Conservation (phyloP, 2,113 vertebrate species). For the Aegotheles bennettii region DNA sequence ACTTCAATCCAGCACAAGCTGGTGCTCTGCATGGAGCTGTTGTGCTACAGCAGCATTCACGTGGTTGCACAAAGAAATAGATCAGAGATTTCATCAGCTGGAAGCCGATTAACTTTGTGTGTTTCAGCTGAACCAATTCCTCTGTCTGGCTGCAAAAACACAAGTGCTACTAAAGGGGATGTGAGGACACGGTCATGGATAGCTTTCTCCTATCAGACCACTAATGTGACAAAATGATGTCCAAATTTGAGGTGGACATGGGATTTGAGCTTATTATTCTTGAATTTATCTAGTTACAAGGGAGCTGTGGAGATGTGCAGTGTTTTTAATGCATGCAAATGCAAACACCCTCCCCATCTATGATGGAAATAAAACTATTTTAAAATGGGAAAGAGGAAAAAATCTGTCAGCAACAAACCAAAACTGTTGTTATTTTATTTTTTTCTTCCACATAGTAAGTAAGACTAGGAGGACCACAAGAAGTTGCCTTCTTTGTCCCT, state of each 20-base stretch:
- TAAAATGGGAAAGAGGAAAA: background rate
- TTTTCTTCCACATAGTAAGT: background rate
- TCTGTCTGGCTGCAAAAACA: background rate
- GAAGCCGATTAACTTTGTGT: background rate
- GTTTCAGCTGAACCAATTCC: background rate
- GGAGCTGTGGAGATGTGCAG: too few relatives aligned
- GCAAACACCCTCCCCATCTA: background rate
- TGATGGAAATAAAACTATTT: background rate
- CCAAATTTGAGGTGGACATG: background rate
- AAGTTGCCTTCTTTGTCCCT: background rate
- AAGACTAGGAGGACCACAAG: background rate
- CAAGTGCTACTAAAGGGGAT: background rate
- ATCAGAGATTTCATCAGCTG: background rate
- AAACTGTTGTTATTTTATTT: background rate
- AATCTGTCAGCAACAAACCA: background rate
- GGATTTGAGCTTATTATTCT: background rate
- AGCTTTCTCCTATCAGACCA: background rate
- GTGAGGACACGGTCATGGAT: background rate
- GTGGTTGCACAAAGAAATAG: background rate
- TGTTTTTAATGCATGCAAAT: background rate
- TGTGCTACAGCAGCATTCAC: background rate
- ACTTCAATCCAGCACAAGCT: background rate
- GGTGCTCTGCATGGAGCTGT: background rate
- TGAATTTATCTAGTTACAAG: background rate
- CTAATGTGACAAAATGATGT: background rate